Conservation (phyloP, 2,797 vertebrate genomes). For the Petrocephalus sullivani region DNA sequence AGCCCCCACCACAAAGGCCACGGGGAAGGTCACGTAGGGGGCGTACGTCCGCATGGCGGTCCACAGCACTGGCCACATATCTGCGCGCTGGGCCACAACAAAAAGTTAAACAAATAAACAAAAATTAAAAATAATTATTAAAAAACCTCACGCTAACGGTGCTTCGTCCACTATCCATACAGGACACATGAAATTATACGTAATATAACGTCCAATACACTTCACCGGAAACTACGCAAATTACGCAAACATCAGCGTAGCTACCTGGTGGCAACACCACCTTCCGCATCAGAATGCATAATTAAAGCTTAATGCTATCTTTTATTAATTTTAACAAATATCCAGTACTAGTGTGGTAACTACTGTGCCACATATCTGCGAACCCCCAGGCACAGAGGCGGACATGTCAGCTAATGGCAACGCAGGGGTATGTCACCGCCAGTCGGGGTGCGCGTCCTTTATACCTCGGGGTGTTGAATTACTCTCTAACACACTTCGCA, state of each 20-base stretch:
- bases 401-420: background rate
- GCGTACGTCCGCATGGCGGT: slow-evolving; percentile 79
- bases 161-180: background rate
- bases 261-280: background rate
- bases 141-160: background rate
- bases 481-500: background rate
- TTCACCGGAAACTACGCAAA: background rate
- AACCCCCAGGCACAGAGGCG: background rate
- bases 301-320: background rate
- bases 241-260: background rate
- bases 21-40: slow-evolving; percentile 90
- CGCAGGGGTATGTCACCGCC: background rate
- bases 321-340: background rate
- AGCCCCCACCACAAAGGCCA: slow-evolving; percentile 88
- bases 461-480: background rate
- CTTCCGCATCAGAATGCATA: background rate
- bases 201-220: background rate
- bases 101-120: background rate
- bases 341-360: background rate
- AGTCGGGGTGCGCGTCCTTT: background rate
- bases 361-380: background rate
- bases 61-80: slow-evolving; percentile 89
- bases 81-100: slow-evolving; percentile 24
- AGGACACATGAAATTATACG: background rate
- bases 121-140: background rate